These are phyloP conservation scores for Ectropis crepuscularia DNA, from an alignment of 2,888 invertebrate genomes.

Conservation along the genomic window DNA sequence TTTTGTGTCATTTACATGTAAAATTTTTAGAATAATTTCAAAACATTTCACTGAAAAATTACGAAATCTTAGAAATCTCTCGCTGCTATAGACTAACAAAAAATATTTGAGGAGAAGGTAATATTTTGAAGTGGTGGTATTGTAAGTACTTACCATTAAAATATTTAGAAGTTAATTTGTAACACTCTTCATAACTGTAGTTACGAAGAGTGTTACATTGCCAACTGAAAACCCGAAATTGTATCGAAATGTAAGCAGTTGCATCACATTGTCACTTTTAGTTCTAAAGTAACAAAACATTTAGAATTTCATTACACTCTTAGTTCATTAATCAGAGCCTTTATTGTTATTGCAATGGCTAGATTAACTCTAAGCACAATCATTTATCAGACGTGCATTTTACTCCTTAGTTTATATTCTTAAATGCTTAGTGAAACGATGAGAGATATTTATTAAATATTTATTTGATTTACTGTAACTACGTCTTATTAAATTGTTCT, in stretches of 20 bases:
- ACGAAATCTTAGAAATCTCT: not conserved
- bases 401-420: not conserved
- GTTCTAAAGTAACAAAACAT: not conserved
- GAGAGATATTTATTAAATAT: not conserved
- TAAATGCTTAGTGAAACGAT: conserved; percentile 1
- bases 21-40: too few relatives aligned
- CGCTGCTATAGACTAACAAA: not conserved
- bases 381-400: not conserved
- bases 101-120: too few relatives aligned
- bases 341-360: not conserved
- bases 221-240: too few relatives aligned
- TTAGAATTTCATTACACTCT: not conserved
- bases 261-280: too few relatives aligned
- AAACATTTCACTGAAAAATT: too few relatives aligned
- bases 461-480: not conserved
- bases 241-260: too few relatives aligned
- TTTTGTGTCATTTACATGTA: too few relatives aligned
- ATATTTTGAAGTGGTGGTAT: too few relatives aligned
- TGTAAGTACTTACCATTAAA: too few relatives aligned
- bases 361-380: conserved; percentile 1
- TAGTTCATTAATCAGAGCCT: not conserved
- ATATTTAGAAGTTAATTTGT: not conserved
- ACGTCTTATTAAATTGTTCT: not conserved
- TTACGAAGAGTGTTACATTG: too few relatives aligned
- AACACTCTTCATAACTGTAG: not conserved